Conservation (phyloP, 2,888 invertebrate species). For the Venusia cambrica region DNA sequence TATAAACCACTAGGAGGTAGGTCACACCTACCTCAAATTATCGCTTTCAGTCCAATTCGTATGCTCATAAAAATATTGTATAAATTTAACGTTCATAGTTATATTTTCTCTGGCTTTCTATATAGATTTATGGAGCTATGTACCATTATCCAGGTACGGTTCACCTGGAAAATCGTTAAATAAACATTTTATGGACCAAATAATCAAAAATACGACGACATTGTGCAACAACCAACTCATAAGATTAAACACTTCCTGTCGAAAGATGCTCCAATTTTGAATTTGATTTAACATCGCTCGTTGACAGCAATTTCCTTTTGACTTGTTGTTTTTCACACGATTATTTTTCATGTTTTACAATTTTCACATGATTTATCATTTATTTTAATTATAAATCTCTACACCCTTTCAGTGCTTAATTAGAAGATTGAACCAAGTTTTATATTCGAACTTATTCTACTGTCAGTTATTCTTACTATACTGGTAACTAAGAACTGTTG, state of each 20-base stretch:
- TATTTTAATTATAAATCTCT: slow-evolving; percentile 31
- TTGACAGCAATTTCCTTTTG: slow-evolving; percentile 73
- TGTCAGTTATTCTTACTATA: background rate
- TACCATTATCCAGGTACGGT: too few relatives aligned
- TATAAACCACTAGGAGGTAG: too few relatives aligned
- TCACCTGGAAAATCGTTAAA: background rate
- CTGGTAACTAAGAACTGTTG: too few relatives aligned
- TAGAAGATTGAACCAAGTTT: slow-evolving; percentile 8
- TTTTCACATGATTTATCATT: slow-evolving; percentile 52
- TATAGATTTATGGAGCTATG: too few relatives aligned
- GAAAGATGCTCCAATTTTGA: slow-evolving; percentile 77
- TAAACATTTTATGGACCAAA: slow-evolving; percentile 10
- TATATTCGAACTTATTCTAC: slow-evolving; percentile 12
- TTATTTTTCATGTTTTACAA: slow-evolving; percentile 46
- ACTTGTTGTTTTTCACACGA: slow-evolving; percentile 52
- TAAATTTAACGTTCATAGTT: too few relatives aligned
- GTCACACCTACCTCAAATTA: too few relatives aligned
- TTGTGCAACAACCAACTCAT: slow-evolving; percentile 47
- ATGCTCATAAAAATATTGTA: too few relatives aligned
- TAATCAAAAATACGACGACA: slow-evolving; percentile 50
- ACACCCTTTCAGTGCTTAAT: slow-evolving; percentile 26
- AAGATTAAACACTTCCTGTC: slow-evolving; percentile 72
- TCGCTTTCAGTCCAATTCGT: too few relatives aligned
- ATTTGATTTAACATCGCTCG: slow-evolving; percentile 71
- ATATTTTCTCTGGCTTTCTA: too few relatives aligned